A percentile compares a stretch with the other conserved stretches of the same genome.
These are phyloP conservation scores for Orchestes rusci DNA, from an alignment of 2,888 invertebrate species.

Conservation along the genomic window DNA sequence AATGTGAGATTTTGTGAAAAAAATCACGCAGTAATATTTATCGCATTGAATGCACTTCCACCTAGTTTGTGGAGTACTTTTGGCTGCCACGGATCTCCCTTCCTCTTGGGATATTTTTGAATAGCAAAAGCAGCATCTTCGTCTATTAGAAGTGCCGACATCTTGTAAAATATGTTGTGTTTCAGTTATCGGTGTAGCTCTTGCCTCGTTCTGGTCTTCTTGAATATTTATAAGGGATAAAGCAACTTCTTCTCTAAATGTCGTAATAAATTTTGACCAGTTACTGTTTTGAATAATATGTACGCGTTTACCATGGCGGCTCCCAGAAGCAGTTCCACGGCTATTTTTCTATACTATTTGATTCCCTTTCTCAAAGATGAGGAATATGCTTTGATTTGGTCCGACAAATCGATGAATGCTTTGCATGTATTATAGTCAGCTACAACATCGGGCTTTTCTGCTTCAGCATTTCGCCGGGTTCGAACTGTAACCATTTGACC, in stretches of 20 bases:
- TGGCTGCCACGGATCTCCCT: no score
- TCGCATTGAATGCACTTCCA: no score
- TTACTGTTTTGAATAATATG: slow-evolving; percentile 15
- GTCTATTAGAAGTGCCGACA: no score
- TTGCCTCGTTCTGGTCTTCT: no score
- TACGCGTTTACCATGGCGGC: slow-evolving; percentile 27
- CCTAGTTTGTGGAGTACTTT: no score
- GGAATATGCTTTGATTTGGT: slow-evolving; percentile 31
- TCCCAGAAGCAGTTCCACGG: slow-evolving; percentile 29
- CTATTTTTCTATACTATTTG: slow-evolving; percentile 32
- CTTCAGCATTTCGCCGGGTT: background rate
- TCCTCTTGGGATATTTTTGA: no score
- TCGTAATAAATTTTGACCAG: slow-evolving; percentile 1
- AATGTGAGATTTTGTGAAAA: no score
- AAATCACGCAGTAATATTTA: no score
- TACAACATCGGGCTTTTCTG: slow-evolving; percentile 6
- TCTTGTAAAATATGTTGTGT: background rate
- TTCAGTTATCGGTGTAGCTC: no score
- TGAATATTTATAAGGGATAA: background rate
- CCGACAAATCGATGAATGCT: slow-evolving; percentile 31
- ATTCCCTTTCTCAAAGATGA: slow-evolving; percentile 29
- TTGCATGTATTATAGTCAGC: slow-evolving; percentile 11
- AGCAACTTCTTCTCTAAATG: slow-evolving; percentile 1
- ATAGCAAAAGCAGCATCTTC: no score
- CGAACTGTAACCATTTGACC: slow-evolving; percentile 1